These are phyloP conservation scores for Halcyon malimbica DNA, from an alignment of 2,113 vertebrate genomes.

Conservation along the genomic window DNA sequence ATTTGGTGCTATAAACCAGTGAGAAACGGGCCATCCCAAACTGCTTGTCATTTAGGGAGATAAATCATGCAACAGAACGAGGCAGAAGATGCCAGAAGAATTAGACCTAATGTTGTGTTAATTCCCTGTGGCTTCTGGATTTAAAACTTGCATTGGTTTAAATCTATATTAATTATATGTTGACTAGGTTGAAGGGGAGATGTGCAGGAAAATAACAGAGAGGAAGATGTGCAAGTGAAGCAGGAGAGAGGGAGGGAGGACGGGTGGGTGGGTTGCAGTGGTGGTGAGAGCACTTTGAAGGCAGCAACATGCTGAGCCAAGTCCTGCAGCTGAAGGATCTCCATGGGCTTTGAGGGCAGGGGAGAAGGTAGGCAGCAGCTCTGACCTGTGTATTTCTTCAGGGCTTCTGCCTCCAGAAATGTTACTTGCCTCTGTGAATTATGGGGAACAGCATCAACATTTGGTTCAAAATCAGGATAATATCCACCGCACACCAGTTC, in stretches of 20 bases:
- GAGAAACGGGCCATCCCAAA: neutral
- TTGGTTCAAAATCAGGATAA: neutral
- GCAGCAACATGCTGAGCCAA: neutral
- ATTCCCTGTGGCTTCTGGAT: neutral
- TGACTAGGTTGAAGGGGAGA: neutral
- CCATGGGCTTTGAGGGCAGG: neutral
- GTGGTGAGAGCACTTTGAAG: neutral
- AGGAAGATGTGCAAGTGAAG: neutral
- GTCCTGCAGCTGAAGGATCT: neutral
- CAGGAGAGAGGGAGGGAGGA: neutral
- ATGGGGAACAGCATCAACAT: neutral
- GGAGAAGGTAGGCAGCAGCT: neutral
- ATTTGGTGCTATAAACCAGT: neutral
- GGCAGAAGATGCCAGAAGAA: neutral
- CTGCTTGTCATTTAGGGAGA: neutral
- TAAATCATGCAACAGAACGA: neutral
- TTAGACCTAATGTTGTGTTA: neutral
- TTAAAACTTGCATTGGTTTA: neutral
- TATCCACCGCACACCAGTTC: accelerated
- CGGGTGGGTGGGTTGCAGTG: neutral
- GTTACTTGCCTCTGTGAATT: neutral
- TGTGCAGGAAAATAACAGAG: neutral
- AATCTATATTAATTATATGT: neutral
- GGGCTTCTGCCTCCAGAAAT: neutral
- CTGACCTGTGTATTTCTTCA: accelerated